Evolutionary conservation across 2,888 invertebrate genomes (phyloP), one percentile per base, ranked within the genome.

Genomic region (Timandra comae): DNA sequence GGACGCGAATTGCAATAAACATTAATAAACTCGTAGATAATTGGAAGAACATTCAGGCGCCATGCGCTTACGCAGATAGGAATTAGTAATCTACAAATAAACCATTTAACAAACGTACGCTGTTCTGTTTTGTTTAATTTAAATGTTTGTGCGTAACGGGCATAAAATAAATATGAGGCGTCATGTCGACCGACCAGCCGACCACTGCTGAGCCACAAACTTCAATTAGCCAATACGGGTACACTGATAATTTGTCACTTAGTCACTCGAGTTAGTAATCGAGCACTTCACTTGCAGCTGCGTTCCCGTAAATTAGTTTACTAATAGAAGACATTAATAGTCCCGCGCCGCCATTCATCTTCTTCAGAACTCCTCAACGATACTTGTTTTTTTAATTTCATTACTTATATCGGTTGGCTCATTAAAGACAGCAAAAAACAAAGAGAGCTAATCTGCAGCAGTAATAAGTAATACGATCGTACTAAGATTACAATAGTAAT

Each of bases 1-100:
- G n/a, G n/a, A n/a, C n/a, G n/a, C n/a, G n/a, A n/a, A n/a, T n/a
- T n/a, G n/a, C n/a, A n/a, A n/a, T n/a, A n/a, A n/a, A n/a, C n/a
- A n/a, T n/a, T n/a, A 62, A 59, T 67, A 56, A 68, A 65, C 62
- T 52, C 22, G 21, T 34, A 36, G 52, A 61, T 70, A 65, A 68
- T 69, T 64, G 64, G 50, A 46, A 38, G 39, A 37, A 45, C 52
- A 45, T 47, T 47, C 50, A 62, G 62, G 61, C 67, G 67, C 59
- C 63, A 54, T 44, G 41, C 37, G 29, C 43, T 41, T 31, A 37
- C 51, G 49, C 48, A 55, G 47, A 46, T 48, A 57, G 46, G 50
- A 50, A 52, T 48, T 43, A 49, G 41, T 54, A 50, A 59, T 56
- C 44, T 47, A 48, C 56, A 48, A 56, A 53, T 60, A 55, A 49